Evolutionary conservation across 2,888 invertebrate species (phyloP).

Genomic region (Apamea monoglypha): DNA sequence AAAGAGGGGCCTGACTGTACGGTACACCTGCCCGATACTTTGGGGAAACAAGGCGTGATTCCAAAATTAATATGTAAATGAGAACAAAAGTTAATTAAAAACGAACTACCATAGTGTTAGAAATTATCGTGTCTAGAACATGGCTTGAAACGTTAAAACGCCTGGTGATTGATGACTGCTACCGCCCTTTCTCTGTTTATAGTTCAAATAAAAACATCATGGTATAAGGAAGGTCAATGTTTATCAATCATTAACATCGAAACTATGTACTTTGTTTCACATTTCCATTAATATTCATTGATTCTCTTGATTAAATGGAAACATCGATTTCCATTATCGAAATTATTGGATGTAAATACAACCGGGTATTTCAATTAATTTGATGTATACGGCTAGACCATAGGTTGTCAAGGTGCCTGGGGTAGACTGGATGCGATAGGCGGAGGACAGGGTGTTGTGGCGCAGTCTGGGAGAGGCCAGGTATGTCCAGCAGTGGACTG

Average conservation of each 20-base stretch:
- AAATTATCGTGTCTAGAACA: not conserved
- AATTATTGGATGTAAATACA: conserved; percentile 32
- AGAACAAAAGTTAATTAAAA: not conserved
- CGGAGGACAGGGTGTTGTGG: no score
- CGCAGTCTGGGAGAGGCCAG: no score
- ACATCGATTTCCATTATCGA: conserved; percentile 25
- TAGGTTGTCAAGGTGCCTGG: not conserved
- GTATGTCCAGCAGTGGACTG: no score
- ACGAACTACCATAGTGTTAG: not conserved
- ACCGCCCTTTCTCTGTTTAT: conserved; percentile 32
- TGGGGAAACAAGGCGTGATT: no score
- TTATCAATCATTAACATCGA: conserved; percentile 34
- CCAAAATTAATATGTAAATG: conserved; percentile 2
- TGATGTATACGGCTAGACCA: not conserved
- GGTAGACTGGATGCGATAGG: no score
- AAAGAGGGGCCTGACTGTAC: no score
- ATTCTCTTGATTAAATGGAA: conserved; percentile 27
- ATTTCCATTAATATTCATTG: conserved; percentile 26
- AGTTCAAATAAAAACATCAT: conserved; percentile 37
- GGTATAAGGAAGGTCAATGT: conserved; percentile 15
- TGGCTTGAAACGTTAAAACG: not conserved
- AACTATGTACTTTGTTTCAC: conserved; percentile 6
- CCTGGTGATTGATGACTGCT: conserved; percentile 34
- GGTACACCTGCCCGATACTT: no score
- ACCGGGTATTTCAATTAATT: conserved; percentile 11